phyloP scores from a whole-genome alignment of 1,140 invertebrate genomes.

The Aphelinus certus region DNA sequence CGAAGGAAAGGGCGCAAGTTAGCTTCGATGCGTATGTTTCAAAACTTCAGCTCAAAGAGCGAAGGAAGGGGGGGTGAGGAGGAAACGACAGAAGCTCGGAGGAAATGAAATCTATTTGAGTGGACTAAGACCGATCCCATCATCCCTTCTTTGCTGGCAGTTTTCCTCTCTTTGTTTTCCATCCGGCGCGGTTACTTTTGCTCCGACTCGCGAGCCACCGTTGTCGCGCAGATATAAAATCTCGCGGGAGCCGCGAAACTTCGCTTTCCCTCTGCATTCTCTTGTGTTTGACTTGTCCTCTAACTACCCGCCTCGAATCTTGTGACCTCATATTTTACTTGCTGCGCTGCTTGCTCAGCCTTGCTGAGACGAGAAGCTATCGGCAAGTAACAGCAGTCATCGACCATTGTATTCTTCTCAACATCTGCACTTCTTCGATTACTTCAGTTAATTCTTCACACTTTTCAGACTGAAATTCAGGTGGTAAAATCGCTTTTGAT shows the following conservation, averaged over 20 bases:
- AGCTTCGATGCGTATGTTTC: neutral
- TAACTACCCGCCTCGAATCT: slow-evolving; percentile 47
- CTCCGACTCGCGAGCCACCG: slow-evolving; percentile 11
- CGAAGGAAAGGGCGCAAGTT: neutral
- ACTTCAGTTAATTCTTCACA: no score
- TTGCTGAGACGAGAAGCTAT: slow-evolving; percentile 43
- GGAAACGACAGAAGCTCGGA: neutral
- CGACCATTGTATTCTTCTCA: no score
- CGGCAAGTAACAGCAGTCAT: slow-evolving; percentile 23
- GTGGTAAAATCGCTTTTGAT: no score
- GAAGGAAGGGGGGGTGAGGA: neutral
- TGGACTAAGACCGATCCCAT: slow-evolving; percentile 37
- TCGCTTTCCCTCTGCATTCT: slow-evolving; percentile 44
- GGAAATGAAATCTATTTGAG: slow-evolving; percentile 51
- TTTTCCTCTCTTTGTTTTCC: slow-evolving; percentile 32
- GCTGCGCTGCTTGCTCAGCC: slow-evolving; percentile 8
- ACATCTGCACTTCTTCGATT: no score
- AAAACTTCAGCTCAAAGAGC: neutral
- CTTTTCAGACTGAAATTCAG: no score
- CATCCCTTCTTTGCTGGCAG: slow-evolving; percentile 23
- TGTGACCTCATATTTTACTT: slow-evolving; percentile 54
- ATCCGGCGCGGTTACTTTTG: slow-evolving; percentile 23
- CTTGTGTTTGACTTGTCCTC: slow-evolving; percentile 55
- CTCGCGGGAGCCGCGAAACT: slow-evolving; percentile 25
- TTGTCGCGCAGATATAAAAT: slow-evolving; percentile 3